Conservation (phyloP, 2,888 invertebrate species). For the Noctuana brunneofusca region DNA sequence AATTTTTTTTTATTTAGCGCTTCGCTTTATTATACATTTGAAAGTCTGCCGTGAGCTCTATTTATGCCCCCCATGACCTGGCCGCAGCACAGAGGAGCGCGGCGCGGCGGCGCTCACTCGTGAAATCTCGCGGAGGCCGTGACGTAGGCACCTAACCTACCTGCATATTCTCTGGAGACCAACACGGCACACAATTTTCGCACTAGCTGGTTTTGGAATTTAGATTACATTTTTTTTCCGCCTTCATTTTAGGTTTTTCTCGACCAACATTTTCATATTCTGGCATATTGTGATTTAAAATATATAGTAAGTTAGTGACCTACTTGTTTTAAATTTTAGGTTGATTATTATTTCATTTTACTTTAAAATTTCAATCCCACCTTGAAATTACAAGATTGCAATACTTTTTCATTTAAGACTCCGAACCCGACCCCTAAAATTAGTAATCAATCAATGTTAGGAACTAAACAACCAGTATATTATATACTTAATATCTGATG, state of each 20-base stretch:
- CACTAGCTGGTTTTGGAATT: conserved; percentile 9
- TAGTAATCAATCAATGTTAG: conserved; percentile 3
- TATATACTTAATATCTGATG: background rate
- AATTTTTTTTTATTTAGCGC: too few relatives aligned
- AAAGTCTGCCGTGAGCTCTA: background rate
- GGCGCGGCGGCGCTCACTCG: conserved; percentile 15
- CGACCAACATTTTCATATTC: conserved; percentile 11
- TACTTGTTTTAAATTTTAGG: background rate
- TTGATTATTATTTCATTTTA: background rate
- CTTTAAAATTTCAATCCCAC: background rate
- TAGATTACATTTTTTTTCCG: conserved; percentile 9
- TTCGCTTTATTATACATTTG: background rate
- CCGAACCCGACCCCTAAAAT: too few relatives aligned
- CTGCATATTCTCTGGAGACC: conserved; percentile 14
- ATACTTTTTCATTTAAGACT: background rate
- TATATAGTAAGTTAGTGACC: background rate
- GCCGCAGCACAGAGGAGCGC: conserved; percentile 6
- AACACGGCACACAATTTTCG: conserved; percentile 9
- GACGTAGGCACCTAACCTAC: conserved; percentile 7
- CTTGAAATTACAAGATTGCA: background rate
- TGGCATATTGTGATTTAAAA: background rate
- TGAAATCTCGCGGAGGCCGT: conserved; percentile 20
- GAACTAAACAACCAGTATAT: background rate
- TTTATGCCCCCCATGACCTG: background rate
- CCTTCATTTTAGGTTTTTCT: conserved; percentile 2